phyloP scores from a whole-genome alignment of 1,140 invertebrate genomes.

The Ylistrum balloti region DNA sequence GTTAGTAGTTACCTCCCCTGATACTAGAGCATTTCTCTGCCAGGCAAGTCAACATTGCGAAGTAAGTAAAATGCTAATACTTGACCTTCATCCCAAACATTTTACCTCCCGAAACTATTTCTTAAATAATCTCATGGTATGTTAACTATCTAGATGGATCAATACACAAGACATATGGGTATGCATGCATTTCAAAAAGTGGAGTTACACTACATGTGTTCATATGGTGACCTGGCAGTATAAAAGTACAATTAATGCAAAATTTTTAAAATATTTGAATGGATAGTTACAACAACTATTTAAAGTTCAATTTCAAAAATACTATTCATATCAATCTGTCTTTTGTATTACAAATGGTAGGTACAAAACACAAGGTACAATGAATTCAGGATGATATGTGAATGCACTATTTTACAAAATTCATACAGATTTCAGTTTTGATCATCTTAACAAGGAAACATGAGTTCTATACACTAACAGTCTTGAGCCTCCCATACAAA shows the following conservation, averaged over 20 bases:
- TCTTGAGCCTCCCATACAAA: constrained; percentile 11
- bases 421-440: background rate
- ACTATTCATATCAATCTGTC: background rate
- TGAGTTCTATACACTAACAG: background rate
- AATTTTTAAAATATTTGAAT: background rate
- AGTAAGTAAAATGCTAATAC: background rate
- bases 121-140: background rate
- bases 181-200: background rate
- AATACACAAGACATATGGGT: background rate
- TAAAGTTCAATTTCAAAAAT: background rate
- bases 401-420: background rate
- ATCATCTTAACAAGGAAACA: background rate
- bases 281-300: constrained; percentile 24
- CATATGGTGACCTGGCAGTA: background rate
- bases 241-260: background rate
- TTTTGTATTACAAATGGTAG: background rate
- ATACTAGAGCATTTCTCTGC: background rate
- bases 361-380: background rate
- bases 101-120: background rate
- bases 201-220: background rate
- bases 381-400: background rate
- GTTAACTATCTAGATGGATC: background rate
- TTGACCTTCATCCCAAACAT: background rate
- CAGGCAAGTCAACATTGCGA: background rate
- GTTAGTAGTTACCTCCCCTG: constrained; percentile 25